A percentile compares a stretch with the other conserved stretches of the same genome.
These are phyloP conservation scores for Harlomillsia oculata DNA, from an alignment of 1,140 invertebrate genomes.

Conservation along the genomic window DNA sequence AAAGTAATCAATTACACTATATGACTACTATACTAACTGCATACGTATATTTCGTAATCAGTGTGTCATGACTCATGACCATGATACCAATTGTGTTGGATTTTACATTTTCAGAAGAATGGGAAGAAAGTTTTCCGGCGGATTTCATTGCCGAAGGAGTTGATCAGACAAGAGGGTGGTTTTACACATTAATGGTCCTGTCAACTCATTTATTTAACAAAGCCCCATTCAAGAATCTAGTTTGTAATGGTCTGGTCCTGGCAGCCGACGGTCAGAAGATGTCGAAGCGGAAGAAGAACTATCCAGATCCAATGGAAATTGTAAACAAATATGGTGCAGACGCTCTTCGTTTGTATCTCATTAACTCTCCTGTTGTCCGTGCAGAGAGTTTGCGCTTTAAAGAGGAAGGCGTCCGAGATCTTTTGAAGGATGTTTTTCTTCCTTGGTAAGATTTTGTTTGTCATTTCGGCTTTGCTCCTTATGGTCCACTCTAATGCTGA, in stretches of 20 bases:
- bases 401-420: constrained; percentile 90
- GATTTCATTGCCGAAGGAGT: constrained; percentile 99
- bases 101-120: constrained; percentile 50
- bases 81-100: neutral
- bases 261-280: constrained; percentile 97
- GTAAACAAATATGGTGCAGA: constrained; percentile 94
- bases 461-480: neutral
- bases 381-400: constrained; percentile 95
- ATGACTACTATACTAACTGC: neutral
- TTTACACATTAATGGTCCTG: constrained; percentile 93
- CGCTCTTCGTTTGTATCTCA: constrained; percentile 87
- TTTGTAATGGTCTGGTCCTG: constrained; percentile 88
- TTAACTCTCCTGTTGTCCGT: constrained; percentile 95
- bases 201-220: constrained; percentile 94
- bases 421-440: constrained; percentile 95
- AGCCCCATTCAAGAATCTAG: constrained; percentile 94
- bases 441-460: constrained; percentile 58
- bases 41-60: neutral
- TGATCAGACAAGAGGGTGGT: constrained; percentile 98
- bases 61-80: neutral
- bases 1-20: constrained; percentile 39
- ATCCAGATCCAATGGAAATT: constrained; percentile 88
- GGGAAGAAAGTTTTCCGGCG: constrained; percentile 92
- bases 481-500: constrained; percentile 22
- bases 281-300: constrained; percentile 99